These are phyloP conservation scores for Charina bottae DNA, from an alignment of 2,113 vertebrate species.

Conservation along the genomic window DNA sequence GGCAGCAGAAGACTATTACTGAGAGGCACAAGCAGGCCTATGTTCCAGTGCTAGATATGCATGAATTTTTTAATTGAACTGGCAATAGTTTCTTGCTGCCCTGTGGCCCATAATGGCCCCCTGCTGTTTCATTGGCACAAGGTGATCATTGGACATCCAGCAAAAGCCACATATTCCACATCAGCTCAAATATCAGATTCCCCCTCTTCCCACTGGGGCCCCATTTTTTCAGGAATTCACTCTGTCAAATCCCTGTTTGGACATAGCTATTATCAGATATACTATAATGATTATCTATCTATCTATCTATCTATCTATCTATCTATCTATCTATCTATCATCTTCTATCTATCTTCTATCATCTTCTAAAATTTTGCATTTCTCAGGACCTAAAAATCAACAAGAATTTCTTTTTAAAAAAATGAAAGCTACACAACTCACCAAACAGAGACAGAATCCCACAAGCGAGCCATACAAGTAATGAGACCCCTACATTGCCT, in stretches of 20 bases:
- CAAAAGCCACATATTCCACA: neutral
- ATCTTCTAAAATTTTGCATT: neutral
- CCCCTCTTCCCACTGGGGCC: neutral
- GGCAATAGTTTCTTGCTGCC: neutral
- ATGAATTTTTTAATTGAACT: neutral
- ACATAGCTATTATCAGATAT: neutral
- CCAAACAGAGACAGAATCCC: constrained; percentile 70
- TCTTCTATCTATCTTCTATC: neutral
- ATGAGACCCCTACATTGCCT: constrained; percentile 79
- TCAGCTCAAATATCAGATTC: neutral
- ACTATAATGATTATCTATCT: neutral
- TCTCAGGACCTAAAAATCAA: neutral
- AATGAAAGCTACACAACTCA: constrained; percentile 28
- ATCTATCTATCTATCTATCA: neutral
- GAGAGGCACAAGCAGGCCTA: neutral
- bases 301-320: neutral
- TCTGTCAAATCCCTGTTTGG: no score
- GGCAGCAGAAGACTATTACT: neutral
- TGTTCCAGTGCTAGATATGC: neutral
- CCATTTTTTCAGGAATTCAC: neutral
- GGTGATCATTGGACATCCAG: neutral
- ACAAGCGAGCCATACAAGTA: constrained; percentile 73
- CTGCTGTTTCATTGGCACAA: neutral
- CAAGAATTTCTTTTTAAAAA: neutral
- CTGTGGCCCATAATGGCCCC: neutral